Evolutionary conservation across 2,797 vertebrate species (phyloP), one percentile per base, ranked within the genome.

Genomic region (Scyliorhinus canicula): DNA sequence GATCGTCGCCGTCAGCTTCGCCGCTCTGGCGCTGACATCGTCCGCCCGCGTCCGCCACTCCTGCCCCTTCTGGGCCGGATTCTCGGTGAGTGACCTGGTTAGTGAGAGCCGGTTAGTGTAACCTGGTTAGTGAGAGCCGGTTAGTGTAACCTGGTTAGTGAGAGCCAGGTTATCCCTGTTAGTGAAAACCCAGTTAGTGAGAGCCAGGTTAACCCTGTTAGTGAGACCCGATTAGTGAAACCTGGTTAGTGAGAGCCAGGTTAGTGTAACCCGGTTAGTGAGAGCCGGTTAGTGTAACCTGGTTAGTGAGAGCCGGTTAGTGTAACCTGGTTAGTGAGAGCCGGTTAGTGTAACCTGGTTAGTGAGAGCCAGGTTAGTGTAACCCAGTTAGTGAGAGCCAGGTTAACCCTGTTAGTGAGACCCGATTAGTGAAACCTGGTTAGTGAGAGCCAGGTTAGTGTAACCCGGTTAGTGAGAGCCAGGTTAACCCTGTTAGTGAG

Each of bases 41-140:
- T 99, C 99, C 67, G 98, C 99, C 96, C 97, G 98, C 95, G 98
- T 99, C 96, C 97, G 99, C 44, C 99, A 99, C 97, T 99, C 99
- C 3, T 99, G 98, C 96, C 99, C 99, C 28, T 99, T 99, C 98
- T 99, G 99, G 99, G 99, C 99, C 40, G 99, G 99, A 95, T 99
- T 99, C 97, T 99, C 99, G 97, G 99, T 99, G 97, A 99, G 99
- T 98, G 7, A 24, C 40, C 77, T 40, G 1, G 57, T 60, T 60
- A 60, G 57, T 60, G 57, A 60, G n/a, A n/a, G n/a, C 57, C 8
- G 65, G 67, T 16, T 40, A 77, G 11, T 12, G n/a, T n/a, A n/a
- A n/a, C 35, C 11, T 1, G 35, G 74, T 40, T 19, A 79, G 74
- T n/a, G 69, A 9, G n/a, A n/a, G n/a, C 71, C 5, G 74, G 4